Percentiles rank a stretch among this genome's conserved stretches.
These are phyloP conservation scores for Cetoscarus ocellatus DNA, from an alignment of 2,797 vertebrate species.

Conservation along the genomic window DNA sequence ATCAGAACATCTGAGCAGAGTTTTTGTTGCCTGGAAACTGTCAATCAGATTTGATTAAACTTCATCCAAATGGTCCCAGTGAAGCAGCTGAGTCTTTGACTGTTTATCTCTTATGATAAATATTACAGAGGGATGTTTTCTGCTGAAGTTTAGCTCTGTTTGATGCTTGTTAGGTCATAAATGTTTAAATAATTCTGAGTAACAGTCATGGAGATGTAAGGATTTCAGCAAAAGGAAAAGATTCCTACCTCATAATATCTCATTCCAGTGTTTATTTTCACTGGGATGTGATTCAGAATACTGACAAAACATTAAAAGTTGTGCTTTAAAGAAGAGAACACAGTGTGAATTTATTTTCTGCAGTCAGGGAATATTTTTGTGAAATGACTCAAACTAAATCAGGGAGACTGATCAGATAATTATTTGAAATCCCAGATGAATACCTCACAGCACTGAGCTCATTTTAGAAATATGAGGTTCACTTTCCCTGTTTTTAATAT, in stretches of 20 bases:
- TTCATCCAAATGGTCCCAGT: background rate
- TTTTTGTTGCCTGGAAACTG: background rate
- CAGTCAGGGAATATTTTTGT: background rate
- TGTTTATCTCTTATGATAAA: background rate
- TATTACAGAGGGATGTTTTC: constrained; percentile 10
- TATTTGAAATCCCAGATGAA: background rate
- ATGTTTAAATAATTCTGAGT: constrained; percentile 1
- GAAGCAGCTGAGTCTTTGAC: background rate
- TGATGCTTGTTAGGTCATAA: constrained; percentile 2
- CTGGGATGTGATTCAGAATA: constrained; percentile 15
- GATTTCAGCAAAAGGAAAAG: background rate
- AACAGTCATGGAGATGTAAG: background rate
- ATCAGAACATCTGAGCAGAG: too few species aligned
- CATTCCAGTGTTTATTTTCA: constrained; percentile 26
- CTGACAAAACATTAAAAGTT: background rate
- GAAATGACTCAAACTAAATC: constrained; percentile 10
- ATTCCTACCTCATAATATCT: constrained; percentile 10
- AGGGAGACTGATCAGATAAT: constrained; percentile 11
- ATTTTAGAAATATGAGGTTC: background rate
- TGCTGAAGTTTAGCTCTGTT: background rate
- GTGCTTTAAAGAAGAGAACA: background rate
- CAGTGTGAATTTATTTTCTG: background rate
- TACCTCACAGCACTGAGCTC: too few species aligned
- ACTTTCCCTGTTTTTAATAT: background rate
- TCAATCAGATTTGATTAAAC: background rate